Evolutionary conservation across 1,140 invertebrate genomes (phyloP).

Genomic region (Drosophila subpulchrella): DNA sequence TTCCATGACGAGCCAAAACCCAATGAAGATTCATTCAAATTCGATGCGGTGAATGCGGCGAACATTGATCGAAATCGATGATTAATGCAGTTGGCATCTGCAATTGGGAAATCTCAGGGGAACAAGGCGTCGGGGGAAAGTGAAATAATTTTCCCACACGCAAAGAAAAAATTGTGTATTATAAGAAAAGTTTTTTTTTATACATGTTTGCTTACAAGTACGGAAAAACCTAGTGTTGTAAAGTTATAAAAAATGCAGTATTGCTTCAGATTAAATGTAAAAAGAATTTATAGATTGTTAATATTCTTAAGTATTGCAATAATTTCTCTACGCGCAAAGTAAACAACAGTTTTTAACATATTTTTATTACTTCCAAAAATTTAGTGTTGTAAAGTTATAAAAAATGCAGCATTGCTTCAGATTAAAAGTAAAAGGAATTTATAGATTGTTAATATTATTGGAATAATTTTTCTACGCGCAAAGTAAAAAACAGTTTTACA

Average conservation of each 20-base stretch:
- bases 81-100: slow-evolving; percentile 56
- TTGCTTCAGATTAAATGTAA: not conserved
- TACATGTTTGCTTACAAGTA: too few species aligned
- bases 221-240: not conserved
- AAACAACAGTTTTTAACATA: not conserved
- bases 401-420: not conserved
- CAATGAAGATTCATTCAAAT: slow-evolving; percentile 50
- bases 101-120: slow-evolving; percentile 55
- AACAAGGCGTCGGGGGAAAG: not conserved
- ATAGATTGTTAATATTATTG: not conserved
- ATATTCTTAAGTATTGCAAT: not conserved
- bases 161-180: not conserved
- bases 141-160: slow-evolving; percentile 17
- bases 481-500: not conserved
- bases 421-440: not conserved
- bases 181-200: too few species aligned
- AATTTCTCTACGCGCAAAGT: too few species aligned
- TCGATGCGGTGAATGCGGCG: slow-evolving; percentile 6
- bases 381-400: not conserved
- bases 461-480: too few species aligned
- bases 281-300: not conserved
- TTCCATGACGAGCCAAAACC: slow-evolving; percentile 46
- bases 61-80: slow-evolving; percentile 43
- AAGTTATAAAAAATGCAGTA: not conserved
- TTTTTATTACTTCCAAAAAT: too few species aligned